A percentile compares a stretch with the other conserved stretches of the same genome.
Evolutionary conservation across 2,888 invertebrate species (phyloP).

Genomic region (Sepiola atlantica): DNA sequence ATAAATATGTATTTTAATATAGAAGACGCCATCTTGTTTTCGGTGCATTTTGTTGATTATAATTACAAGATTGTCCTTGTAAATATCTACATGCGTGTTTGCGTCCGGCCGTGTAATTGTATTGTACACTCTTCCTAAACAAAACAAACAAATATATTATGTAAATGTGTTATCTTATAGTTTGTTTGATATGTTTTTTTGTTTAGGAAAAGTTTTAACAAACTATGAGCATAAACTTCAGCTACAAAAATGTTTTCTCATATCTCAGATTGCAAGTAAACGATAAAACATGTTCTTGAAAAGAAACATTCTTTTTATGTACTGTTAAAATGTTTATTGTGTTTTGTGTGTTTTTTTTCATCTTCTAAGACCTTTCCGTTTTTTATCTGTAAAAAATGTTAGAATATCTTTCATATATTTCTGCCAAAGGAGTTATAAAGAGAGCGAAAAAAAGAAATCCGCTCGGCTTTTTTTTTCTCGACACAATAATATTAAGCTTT

Average conservation of each 20-base stretch:
- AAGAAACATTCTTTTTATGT: neutral
- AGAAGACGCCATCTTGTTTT: too few species aligned
- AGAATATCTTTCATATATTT: neutral
- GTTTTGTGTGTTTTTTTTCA: neutral
- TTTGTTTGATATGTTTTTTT: too few species aligned
- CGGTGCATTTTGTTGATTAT: neutral
- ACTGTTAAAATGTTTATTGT: neutral
- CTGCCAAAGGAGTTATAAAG: neutral
- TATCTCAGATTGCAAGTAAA: neutral
- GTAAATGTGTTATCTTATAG: too few species aligned
- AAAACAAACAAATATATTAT: neutral
- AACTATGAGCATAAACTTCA: neutral
- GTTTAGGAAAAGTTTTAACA: neutral
- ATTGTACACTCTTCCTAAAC: neutral
- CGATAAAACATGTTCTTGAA: neutral
- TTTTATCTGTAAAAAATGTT: neutral
- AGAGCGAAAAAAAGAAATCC: neutral
- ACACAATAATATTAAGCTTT: neutral
- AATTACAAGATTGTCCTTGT: too few species aligned
- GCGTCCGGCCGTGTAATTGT: neutral
- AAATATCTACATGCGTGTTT: neutral
- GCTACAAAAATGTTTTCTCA: neutral
- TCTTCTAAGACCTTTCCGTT: neutral
- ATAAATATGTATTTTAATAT: neutral
- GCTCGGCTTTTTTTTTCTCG: neutral